phyloP scores from a whole-genome alignment of 2,797 vertebrate genomes.

The Nannoperca australis region DNA sequence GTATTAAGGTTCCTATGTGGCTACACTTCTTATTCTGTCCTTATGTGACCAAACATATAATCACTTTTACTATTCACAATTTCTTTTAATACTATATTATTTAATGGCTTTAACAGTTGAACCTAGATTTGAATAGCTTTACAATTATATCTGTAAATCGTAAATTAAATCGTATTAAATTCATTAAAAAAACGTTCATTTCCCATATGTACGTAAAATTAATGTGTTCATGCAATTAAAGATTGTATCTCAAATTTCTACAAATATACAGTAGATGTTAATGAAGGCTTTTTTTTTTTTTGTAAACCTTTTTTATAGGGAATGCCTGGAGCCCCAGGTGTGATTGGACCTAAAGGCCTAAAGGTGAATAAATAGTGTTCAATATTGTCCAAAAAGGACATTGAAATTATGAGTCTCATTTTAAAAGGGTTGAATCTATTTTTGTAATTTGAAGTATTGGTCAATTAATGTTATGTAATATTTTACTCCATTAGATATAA shows the following conservation, averaged over 20 bases:
- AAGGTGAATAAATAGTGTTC: constrained; percentile 72
- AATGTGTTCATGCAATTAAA: neutral
- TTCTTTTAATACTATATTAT: neutral
- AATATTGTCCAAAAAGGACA: neutral
- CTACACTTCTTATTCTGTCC: constrained; percentile 61
- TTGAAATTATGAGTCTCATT: neutral
- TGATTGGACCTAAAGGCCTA: constrained; percentile 78
- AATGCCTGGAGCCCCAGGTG: constrained; percentile 68
- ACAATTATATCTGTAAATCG: neutral
- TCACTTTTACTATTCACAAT: neutral
- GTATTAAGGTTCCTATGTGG: constrained; percentile 88
- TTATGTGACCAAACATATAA: constrained; percentile 17
- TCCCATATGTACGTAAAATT: neutral
- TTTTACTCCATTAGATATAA: neutral
- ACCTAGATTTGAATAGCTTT: neutral
- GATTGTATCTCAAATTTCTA: neutral
- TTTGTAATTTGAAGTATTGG: neutral
- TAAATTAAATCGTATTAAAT: neutral
- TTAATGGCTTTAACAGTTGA: neutral
- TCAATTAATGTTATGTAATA: neutral
- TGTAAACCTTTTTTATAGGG: constrained; percentile 72
- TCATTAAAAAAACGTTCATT: too few species aligned
- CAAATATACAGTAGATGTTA: neutral
- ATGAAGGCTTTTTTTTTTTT: neutral
- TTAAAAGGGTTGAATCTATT: neutral